These are phyloP conservation scores for Myotis brandtii DNA, from an alignment of 2,113 vertebrate species.

Conservation along the genomic window DNA sequence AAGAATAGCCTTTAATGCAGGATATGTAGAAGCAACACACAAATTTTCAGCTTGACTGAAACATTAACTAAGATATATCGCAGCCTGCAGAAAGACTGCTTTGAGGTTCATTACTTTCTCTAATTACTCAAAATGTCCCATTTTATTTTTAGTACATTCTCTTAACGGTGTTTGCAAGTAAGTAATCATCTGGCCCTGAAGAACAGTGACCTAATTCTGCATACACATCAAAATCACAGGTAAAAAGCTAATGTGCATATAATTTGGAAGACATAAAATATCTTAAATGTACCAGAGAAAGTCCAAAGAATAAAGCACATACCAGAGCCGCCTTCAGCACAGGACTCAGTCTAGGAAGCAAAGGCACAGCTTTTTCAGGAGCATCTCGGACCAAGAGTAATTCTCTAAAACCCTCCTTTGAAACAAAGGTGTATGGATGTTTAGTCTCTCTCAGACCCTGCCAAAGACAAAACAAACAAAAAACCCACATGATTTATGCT, in stretches of 20 bases:
- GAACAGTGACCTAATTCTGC: not conserved
- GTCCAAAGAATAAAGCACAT: constrained; percentile 59
- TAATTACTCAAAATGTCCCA: not conserved
- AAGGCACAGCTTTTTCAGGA: constrained; percentile 86
- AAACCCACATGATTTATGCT: not conserved
- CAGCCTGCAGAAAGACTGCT: not conserved
- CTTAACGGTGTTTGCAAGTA: not conserved
- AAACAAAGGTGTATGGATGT: constrained; percentile 90
- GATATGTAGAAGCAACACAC: not conserved
- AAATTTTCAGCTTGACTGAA: not conserved
- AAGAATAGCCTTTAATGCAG: constrained; percentile 5
- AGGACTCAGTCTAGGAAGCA: constrained; percentile 87
- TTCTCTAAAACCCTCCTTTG: constrained; percentile 90
- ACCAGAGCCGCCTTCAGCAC: constrained; percentile 89
- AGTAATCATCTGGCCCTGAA: not conserved
- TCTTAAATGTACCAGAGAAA: not conserved
- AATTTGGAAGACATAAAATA: not conserved
- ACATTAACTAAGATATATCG: not conserved
- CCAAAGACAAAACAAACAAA: constrained; percentile 40
- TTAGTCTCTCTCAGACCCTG: constrained; percentile 90
- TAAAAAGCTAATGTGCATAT: not conserved
- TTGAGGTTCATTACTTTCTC: not conserved
- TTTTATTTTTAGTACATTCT: not conserved
- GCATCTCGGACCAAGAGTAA: constrained; percentile 86
- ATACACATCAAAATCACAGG: not conserved